Evolutionary conservation across 2,888 invertebrate species (phyloP).

Genomic region (Geophilus truncorum): DNA sequence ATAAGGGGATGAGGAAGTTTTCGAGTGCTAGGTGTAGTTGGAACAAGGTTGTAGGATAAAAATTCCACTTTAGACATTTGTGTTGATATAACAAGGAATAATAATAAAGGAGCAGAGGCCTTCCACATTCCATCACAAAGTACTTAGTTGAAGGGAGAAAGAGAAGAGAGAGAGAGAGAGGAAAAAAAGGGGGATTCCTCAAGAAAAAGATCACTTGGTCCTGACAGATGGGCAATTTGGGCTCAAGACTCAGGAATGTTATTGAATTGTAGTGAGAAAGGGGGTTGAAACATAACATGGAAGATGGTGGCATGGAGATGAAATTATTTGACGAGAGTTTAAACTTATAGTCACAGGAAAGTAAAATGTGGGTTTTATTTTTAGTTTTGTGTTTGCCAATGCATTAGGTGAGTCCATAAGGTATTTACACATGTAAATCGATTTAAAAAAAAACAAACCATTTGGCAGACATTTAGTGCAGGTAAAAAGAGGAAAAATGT

Average conservation of each 20-base stretch:
- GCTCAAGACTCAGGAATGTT: slow-evolving; percentile 15
- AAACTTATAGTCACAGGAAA: too few species aligned
- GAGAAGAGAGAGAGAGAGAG: not conserved
- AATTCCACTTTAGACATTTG: not conserved
- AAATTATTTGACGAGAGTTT: not conserved
- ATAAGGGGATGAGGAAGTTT: not conserved
- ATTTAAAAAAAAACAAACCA: too few species aligned
- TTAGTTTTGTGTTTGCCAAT: too few species aligned
- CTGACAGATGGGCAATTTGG: slow-evolving; percentile 10
- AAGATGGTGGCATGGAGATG: not conserved
- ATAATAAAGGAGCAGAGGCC: not conserved
- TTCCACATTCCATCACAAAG: slow-evolving; percentile 6
- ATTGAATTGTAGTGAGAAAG: slow-evolving; percentile 17
- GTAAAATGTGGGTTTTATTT: too few species aligned
- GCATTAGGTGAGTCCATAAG: too few species aligned
- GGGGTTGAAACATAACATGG: not conserved
- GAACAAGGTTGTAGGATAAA: not conserved
- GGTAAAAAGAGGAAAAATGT: too few species aligned
- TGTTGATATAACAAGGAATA: slow-evolving; percentile 7
- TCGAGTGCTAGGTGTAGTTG: not conserved
- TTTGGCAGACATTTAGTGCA: too few species aligned
- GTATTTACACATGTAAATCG: too few species aligned
- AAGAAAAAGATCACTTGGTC: slow-evolving; percentile 16
- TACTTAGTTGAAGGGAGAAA: not conserved
- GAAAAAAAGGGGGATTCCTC: not conserved